A percentile compares a stretch with the other conserved stretches of the same genome.
These are phyloP conservation scores for Ochotona princeps DNA, from an alignment of 2,113 vertebrate genomes.

Conservation along the genomic window DNA sequence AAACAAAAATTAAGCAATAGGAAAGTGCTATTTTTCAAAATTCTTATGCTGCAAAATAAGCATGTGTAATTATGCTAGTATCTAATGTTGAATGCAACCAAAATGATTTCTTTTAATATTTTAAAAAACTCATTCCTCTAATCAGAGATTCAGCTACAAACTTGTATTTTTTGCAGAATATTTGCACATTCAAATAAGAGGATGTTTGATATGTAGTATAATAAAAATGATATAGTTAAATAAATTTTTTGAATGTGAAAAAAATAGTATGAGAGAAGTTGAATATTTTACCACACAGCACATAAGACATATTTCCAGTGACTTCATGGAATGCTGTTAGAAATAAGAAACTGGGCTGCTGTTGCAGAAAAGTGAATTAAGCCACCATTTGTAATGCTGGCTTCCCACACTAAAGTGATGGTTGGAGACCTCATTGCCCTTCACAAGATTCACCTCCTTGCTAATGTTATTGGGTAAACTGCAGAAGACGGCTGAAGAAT, in stretches of 20 bases:
- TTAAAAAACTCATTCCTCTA: slow-evolving; percentile 36
- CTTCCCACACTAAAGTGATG: too few relatives aligned
- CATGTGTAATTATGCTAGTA: neutral
- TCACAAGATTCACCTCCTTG: too few relatives aligned
- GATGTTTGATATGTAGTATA: neutral
- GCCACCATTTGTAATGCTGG: too few relatives aligned
- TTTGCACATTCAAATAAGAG: slow-evolving; percentile 5
- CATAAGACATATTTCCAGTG: neutral
- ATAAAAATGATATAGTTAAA: neutral
- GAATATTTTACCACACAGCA: neutral
- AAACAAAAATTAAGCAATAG: slow-evolving; percentile 60
- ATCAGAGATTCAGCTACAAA: slow-evolving; percentile 42
- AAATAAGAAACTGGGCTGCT: neutral
- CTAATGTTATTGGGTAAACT: too few relatives aligned
- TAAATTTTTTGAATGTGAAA: slow-evolving; percentile 20
- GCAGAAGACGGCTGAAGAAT: too few relatives aligned
- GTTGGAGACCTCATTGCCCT: too few relatives aligned
- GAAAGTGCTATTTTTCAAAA: neutral
- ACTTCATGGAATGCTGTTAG: slow-evolving; percentile 33
- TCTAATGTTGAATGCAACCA: slow-evolving; percentile 42
- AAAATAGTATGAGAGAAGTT: neutral
- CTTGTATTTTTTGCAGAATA: slow-evolving; percentile 24
- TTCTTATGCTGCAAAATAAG: neutral
- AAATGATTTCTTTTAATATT: slow-evolving; percentile 33
- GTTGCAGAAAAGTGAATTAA: too few relatives aligned